Conservation (phyloP, 2,888 invertebrate genomes). For the Acanthococcus lagerstroemiae region DNA sequence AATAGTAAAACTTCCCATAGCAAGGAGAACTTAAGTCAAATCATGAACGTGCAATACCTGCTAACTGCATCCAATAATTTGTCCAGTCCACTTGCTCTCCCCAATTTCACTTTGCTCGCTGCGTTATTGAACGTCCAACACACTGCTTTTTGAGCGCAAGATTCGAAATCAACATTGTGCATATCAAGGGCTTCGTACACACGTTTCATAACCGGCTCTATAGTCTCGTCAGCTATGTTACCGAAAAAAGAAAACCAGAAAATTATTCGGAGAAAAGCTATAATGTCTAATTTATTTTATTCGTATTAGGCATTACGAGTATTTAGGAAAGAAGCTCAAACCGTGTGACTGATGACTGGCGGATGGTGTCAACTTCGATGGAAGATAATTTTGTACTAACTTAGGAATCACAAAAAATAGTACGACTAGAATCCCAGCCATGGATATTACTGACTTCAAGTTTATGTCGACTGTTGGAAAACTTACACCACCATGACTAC, state of each 20-base stretch:
- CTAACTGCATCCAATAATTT: constrained; percentile 47
- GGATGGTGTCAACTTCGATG: neutral
- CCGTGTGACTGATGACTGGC: too few relatives aligned
- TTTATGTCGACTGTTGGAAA: constrained; percentile 53
- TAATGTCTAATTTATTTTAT: too few relatives aligned
- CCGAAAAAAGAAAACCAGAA: neutral
- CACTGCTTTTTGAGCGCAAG: constrained; percentile 42
- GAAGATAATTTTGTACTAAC: constrained; percentile 35
- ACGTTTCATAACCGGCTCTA: constrained; percentile 38
- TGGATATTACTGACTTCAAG: constrained; percentile 50
- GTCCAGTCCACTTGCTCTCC: constrained; percentile 41
- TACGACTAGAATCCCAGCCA: constrained; percentile 49
- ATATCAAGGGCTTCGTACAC: constrained; percentile 41
- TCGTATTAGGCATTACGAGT: too few relatives aligned
- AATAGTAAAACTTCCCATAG: neutral
- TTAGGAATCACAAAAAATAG: constrained; percentile 49
- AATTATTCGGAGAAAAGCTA: too few relatives aligned
- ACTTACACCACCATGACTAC: constrained; percentile 32
- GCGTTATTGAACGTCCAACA: constrained; percentile 41
- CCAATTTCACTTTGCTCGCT: constrained; percentile 41
- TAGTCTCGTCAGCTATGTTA: constrained; percentile 19
- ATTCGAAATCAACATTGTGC: constrained; percentile 40
- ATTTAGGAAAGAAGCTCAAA: too few relatives aligned
- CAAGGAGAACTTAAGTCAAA: neutral
- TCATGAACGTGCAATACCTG: constrained; percentile 39